phyloP scores from a whole-genome alignment of 2,797 vertebrate species.

The Cichlasoma orientale region DNA sequence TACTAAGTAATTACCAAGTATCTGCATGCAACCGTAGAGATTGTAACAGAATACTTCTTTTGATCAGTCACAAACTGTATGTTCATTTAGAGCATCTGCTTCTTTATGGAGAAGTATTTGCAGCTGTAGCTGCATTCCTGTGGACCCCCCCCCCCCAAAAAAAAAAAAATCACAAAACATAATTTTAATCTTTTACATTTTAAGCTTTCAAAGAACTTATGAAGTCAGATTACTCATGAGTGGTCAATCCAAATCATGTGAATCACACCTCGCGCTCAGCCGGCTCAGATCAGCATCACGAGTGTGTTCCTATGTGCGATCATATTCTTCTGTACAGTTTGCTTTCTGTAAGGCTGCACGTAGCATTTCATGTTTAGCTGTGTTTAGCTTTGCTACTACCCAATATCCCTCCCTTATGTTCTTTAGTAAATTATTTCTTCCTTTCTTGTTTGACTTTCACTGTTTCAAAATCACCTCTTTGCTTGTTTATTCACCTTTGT shows the following conservation, averaged over 20 bases:
- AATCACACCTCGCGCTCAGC: background rate
- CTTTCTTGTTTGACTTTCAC: background rate
- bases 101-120: background rate
- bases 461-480: rapidly evolving
- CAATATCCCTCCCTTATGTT: background rate
- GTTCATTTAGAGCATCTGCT: background rate
- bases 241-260: slow-evolving; percentile 36
- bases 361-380: background rate
- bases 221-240: slow-evolving; percentile 3
- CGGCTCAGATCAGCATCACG: background rate
- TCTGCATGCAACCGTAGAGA: too few relatives aligned
- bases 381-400: background rate
- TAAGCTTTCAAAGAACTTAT: background rate
- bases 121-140: background rate
- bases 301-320: background rate
- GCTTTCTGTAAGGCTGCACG: background rate
- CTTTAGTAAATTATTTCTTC: background rate
- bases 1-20: background rate
- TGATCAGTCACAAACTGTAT: background rate
- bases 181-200: background rate
- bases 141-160: rapidly evolving
- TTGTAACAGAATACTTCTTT: background rate
- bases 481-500: background rate
- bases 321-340: background rate
- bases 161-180: too few relatives aligned